Evolutionary conservation across 2,797 vertebrate species (phyloP), one percentile per base, ranked within the genome.

Genomic region (Rhinophrynus dorsalis): DNA sequence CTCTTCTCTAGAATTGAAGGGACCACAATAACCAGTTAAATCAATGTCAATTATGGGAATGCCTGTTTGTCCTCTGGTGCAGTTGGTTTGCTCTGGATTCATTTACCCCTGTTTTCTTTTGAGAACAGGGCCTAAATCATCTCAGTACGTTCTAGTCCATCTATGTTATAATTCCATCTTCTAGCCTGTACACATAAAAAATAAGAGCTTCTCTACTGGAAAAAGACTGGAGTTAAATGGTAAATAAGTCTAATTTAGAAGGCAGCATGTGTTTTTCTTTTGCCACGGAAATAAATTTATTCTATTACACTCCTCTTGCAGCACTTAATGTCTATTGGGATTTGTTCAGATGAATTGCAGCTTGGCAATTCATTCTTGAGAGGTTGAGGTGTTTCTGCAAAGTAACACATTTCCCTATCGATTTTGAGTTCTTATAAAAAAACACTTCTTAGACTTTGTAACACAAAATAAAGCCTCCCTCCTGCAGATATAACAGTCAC

Each of bases 301-400:
- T 44, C 18, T 54, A 35, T 61, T 60, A 51, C 35, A 17, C 40
- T 45, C 15, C 37, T 69, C 37, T 26, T n/a, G 3, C 33, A 51
- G 44, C 44, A 15, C 54, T 58, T 67, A 37, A 40, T 61, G 47
- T 61, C 67, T 45, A 11, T 15, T 54, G 57, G 67, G 48, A 69
- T 44, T 15, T 52, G 18, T 45, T 54, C 27, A 33, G 47, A 52
- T 11, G 7, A 24, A 35, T 61, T 61, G 26, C 30, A 33, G 15
- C 17, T 55, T 6, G 17, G 33, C 26, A 35, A 24, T 61, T 61
- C 27, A 54, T 42, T 35, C 48, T 48, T 44, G 27, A 61, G 27
- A 61, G 50, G 18, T 20, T 27, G 67, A 61, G 26, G 40, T 32
- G 27, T 47, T 45, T 38, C 21, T 33, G 47, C 21, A 35, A 42